A percentile compares a stretch with the other conserved stretches of the same genome.
Conservation (phyloP, 92 coral and sea anemone genomes). For the Pocillopora meandrina region DNA sequence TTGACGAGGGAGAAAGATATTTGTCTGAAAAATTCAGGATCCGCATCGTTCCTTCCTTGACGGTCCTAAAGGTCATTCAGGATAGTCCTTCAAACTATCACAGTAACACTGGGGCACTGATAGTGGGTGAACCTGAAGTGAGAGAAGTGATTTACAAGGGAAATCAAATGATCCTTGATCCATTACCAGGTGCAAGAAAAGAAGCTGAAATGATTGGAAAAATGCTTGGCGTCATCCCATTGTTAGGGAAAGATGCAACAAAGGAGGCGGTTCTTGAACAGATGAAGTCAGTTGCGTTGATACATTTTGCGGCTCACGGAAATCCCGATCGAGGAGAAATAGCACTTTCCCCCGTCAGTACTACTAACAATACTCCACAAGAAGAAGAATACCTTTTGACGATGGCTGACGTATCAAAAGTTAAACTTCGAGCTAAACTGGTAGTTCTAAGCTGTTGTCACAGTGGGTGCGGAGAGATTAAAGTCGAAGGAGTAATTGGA, state of each 20-base stretch:
- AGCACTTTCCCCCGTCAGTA: neutral
- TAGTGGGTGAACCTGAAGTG: too few species aligned
- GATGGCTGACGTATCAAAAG: neutral
- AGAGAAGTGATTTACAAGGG: too few species aligned
- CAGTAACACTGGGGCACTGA: too few species aligned
- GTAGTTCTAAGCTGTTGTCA: too few species aligned
- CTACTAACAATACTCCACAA: neutral
- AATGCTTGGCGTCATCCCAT: neutral
- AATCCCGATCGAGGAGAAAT: neutral
- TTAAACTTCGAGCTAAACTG: too few species aligned
- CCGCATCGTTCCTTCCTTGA: slow-evolving; percentile 35
- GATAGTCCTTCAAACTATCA: neutral
- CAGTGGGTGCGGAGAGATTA: too few species aligned
- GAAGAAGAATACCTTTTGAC: neutral
- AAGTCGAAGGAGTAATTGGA: too few species aligned
- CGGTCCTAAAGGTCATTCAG: slow-evolving; percentile 23
- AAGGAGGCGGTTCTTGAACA: neutral
- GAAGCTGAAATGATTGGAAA: neutral
- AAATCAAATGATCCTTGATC: too few species aligned
- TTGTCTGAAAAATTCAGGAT: slow-evolving; percentile 12
- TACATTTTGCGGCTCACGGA: neutral
- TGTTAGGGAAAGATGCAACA: neutral
- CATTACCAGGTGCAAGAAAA: too few species aligned
- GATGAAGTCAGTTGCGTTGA: neutral
- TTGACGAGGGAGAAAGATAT: neutral